These are phyloP conservation scores for Eulithis prunata DNA, from an alignment of 2,888 invertebrate species.

Conservation along the genomic window DNA sequence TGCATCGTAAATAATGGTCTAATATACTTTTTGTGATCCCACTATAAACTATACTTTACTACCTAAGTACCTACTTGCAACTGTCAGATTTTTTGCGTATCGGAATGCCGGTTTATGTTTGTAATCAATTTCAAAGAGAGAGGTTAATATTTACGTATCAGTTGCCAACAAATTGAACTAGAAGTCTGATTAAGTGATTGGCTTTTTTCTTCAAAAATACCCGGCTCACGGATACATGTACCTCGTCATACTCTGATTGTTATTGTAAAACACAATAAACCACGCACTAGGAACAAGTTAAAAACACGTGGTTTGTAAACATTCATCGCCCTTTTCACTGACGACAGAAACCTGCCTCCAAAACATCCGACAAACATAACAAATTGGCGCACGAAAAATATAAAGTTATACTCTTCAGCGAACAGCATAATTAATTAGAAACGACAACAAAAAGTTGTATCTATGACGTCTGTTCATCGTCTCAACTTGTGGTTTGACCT, in stretches of 20 bases:
- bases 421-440: conserved; percentile 41
- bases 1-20: neutral
- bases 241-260: too few species aligned
- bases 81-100: neutral
- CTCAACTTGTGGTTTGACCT: conserved; percentile 54
- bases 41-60: neutral
- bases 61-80: neutral
- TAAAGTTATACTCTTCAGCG: conserved; percentile 17
- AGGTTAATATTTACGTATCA: neutral
- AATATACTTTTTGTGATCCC: conserved; percentile 1
- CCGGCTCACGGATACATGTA: neutral
- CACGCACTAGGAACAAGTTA: neutral
- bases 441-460: conserved; percentile 49
- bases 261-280: neutral
- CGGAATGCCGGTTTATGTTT: neutral
- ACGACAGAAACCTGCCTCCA: conserved; percentile 9
- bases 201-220: neutral
- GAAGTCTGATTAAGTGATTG: neutral
- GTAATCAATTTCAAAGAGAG: neutral
- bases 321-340: neutral
- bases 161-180: neutral
- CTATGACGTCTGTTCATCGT: conserved; percentile 50
- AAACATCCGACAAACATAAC: conserved; percentile 16
- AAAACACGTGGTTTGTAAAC: neutral
- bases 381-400: conserved; percentile 15